Percentiles rank a stretch among this genome's conserved stretches.
phyloP scores from a whole-genome alignment of 2,888 invertebrate genomes.

The Alviniconcha strummeri region DNA sequence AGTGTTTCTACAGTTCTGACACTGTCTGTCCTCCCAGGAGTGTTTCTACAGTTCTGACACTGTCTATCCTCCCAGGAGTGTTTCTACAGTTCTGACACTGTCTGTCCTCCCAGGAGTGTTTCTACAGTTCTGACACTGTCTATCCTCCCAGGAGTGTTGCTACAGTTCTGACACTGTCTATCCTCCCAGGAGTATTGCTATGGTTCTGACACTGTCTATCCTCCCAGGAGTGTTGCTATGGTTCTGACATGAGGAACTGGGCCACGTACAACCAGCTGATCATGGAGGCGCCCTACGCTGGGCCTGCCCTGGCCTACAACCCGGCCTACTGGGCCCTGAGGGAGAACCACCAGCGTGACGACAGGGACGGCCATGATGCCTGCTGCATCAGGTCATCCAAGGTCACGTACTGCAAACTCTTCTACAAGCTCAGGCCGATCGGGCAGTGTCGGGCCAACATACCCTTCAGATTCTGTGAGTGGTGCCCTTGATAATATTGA shows the following conservation, averaged over 20 bases:
- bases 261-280: neutral
- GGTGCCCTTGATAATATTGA: neutral
- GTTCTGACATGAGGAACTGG: neutral
- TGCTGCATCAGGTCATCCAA: neutral
- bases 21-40: too few relatives aligned
- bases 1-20: too few relatives aligned
- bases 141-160: too few relatives aligned
- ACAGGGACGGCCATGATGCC: constrained; percentile 7
- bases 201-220: too few relatives aligned
- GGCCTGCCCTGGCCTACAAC: constrained; percentile 11
- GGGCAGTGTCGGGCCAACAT: neutral
- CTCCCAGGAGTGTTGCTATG: constrained; percentile 22
- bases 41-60: too few relatives aligned
- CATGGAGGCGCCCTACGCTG: neutral
- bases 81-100: too few relatives aligned
- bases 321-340: neutral
- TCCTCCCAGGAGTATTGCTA: too few relatives aligned
- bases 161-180: too few relatives aligned
- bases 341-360: neutral
- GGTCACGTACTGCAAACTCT: neutral
- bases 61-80: too few relatives aligned
- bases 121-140: too few relatives aligned
- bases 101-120: too few relatives aligned
- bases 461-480: constrained; percentile 19
- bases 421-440: constrained; percentile 8